Evolutionary conservation across 1,140 invertebrate species (phyloP).

Genomic region (Macrobrachium rosenbergii): DNA sequence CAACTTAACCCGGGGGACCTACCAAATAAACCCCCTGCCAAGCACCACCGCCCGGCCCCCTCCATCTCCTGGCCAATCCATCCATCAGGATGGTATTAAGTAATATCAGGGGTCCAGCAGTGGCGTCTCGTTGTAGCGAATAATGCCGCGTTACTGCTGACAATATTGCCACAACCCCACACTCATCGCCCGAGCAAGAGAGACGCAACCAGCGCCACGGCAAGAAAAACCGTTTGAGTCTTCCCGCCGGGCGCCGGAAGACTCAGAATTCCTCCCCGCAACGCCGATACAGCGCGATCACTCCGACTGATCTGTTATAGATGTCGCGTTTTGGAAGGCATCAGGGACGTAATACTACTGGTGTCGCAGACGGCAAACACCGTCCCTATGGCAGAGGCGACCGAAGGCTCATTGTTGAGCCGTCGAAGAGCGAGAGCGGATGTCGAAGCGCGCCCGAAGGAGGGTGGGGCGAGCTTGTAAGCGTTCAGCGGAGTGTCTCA

Average conservation of each 20-base stretch:
- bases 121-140: slow-evolving; percentile 37
- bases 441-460: not conserved
- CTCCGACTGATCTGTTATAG: slow-evolving; percentile 52
- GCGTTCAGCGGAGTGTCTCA: slow-evolving; percentile 53
- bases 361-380: not conserved
- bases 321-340: slow-evolving; percentile 23
- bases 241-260: not conserved
- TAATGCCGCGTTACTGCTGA: slow-evolving; percentile 43
- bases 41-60: not conserved
- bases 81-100: slow-evolving; percentile 49
- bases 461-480: slow-evolving; percentile 38
- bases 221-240: not conserved
- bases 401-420: not conserved
- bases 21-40: not conserved
- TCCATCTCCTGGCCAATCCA: not conserved
- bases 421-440: not conserved
- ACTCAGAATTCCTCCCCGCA: not conserved
- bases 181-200: not conserved
- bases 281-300: not conserved
- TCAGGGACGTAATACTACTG: not conserved
- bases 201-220: slow-evolving; percentile 6
- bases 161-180: slow-evolving; percentile 54
- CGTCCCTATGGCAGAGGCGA: not conserved
- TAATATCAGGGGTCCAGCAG: slow-evolving; percentile 44
- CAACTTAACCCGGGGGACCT: not conserved